Percentiles rank a stretch among this genome's conserved stretches.
Conservation (phyloP, 2,888 invertebrate species). For the Pocota personata region DNA sequence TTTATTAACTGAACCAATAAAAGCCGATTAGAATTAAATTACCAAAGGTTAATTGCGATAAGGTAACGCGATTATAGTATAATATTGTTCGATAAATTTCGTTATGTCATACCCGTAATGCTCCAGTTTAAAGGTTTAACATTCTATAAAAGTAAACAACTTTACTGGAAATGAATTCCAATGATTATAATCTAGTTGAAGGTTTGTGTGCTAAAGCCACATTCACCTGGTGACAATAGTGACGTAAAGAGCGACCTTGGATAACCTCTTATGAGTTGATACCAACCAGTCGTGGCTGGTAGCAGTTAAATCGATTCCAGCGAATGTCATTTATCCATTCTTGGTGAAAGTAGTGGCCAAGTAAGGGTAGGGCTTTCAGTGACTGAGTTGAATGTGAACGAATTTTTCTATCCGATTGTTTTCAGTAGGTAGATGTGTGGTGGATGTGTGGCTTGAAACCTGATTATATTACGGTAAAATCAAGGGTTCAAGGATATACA, state of each 20-base stretch:
- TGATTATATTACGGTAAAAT: neutral
- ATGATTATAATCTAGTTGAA: conserved; percentile 14
- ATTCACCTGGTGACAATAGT: conserved; percentile 38
- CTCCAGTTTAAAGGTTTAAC: neutral
- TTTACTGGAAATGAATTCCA: conserved; percentile 45
- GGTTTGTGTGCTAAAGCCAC: conserved; percentile 11
- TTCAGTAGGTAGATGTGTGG: neutral
- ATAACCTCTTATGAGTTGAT: conserved; percentile 11
- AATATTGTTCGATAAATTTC: neutral
- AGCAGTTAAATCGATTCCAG: conserved; percentile 46
- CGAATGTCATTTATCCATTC: conserved; percentile 8
- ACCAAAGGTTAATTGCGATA: neutral
- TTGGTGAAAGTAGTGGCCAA: conserved; percentile 31
- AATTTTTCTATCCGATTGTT: neutral
- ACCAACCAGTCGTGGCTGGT: conserved; percentile 13
- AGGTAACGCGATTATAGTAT: neutral
- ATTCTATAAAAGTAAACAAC: conserved; percentile 17
- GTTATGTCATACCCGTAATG: conserved; percentile 34
- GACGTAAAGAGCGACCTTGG: conserved; percentile 62
- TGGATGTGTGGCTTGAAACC: neutral
- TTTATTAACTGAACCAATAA: neutral
- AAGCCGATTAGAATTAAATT: conserved; percentile 9
- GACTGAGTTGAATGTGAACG: neutral
- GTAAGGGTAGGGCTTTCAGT: conserved; percentile 24
- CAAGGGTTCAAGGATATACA: neutral